These are phyloP conservation scores for Clarias pachynema DNA, from an alignment of 2,797 vertebrate genomes.

Conservation along the genomic window DNA sequence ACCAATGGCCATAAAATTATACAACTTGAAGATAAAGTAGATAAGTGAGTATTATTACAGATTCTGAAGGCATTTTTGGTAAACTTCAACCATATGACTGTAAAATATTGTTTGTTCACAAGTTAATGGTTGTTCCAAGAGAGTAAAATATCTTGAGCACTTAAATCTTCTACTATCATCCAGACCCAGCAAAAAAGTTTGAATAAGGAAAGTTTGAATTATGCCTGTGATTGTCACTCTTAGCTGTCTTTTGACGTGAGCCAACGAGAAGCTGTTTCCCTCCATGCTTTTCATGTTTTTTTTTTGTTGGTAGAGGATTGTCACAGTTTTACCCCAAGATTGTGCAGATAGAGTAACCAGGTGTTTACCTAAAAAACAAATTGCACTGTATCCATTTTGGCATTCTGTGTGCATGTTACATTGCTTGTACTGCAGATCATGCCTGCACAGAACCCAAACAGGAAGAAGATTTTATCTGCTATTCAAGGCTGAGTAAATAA, in stretches of 20 bases:
- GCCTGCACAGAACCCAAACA: neutral
- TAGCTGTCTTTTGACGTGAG: constrained; percentile 46
- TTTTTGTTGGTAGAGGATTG: constrained; percentile 54
- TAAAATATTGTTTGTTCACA: constrained; percentile 45
- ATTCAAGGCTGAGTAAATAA: constrained; percentile 50
- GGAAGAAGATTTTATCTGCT: neutral
- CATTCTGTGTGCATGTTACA: neutral
- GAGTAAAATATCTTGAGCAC: neutral
- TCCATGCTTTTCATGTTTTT: constrained; percentile 56
- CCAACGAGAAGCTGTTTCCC: constrained; percentile 25
- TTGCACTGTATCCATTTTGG: neutral
- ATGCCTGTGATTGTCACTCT: constrained; percentile 58
- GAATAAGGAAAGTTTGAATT: constrained; percentile 55
- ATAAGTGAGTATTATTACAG: neutral
- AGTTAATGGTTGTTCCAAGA: constrained; percentile 46
- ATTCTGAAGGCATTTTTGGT: constrained; percentile 9
- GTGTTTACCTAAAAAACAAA: neutral
- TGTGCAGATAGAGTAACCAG: neutral
- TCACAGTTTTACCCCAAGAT: constrained; percentile 46
- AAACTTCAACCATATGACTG: constrained; percentile 8
- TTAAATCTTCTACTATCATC: neutral
- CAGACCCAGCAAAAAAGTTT: constrained; percentile 32
- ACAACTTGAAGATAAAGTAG: too few relatives aligned
- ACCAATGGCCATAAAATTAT: too few relatives aligned
- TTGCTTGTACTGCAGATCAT: neutral